phyloP scores from a whole-genome alignment of 1,140 invertebrate species.

The Stegodyphus mimosarum region DNA sequence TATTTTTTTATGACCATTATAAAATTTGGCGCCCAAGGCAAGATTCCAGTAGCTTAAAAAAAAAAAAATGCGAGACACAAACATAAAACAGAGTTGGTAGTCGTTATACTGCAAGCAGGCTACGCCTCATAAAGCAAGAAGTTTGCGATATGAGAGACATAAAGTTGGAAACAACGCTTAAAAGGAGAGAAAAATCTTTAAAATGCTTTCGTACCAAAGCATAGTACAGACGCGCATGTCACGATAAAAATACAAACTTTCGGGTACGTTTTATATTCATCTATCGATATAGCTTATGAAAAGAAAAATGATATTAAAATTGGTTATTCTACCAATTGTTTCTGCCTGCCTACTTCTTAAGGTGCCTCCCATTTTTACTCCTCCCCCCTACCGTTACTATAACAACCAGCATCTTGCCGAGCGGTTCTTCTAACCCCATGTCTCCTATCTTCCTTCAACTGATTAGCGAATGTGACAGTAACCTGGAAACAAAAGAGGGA shows the following conservation, averaged over 20 bases:
- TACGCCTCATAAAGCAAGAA: conserved; percentile 22
- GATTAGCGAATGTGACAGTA: conserved; percentile 18
- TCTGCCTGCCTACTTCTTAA: conserved; percentile 25
- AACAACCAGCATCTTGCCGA: conserved; percentile 8
- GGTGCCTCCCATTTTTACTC: conserved; percentile 41
- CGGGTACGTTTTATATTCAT: conserved; percentile 4
- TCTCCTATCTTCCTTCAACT: conserved; percentile 19
- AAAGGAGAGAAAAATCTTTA: not conserved
- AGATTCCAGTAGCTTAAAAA: not conserved
- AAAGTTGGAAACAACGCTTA: conserved; percentile 31
- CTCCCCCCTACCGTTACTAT: conserved; percentile 8
- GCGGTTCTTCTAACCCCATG: not conserved
- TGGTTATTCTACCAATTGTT: conserved; percentile 17
- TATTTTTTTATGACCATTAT: conserved; percentile 43
- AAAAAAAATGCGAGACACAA: not conserved
- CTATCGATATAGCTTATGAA: not conserved
- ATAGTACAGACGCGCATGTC: not conserved
- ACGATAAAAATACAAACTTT: conserved; percentile 11
- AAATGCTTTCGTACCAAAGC: too few relatives aligned
- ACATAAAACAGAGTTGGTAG: conserved; percentile 27
- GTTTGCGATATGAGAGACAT: conserved; percentile 29
- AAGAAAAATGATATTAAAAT: conserved; percentile 13
- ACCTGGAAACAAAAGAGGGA: too few relatives aligned
- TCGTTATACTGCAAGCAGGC: conserved; percentile 30
- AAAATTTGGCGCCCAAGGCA: conserved; percentile 18